These are phyloP conservation scores for Cinclus mexicanus DNA, from an alignment of 2,113 vertebrate species.

Conservation along the genomic window DNA sequence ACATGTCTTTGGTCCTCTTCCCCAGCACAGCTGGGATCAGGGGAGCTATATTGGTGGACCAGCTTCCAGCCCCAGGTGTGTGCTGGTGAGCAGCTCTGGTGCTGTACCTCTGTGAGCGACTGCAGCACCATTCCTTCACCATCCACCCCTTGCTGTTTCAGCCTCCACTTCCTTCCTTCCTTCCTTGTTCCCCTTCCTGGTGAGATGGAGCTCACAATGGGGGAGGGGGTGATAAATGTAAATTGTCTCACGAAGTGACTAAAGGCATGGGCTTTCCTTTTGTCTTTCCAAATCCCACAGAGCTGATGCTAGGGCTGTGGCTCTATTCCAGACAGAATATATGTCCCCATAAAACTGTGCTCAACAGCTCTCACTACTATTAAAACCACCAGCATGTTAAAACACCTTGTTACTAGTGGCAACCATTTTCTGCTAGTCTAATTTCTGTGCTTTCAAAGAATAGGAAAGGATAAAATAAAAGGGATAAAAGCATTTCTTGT, in stretches of 20 bases:
- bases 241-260: background rate
- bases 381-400: background rate
- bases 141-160: background rate
- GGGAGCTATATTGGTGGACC: background rate
- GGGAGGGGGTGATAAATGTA: background rate
- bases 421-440: constrained; percentile 37
- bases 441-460: background rate
- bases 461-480: background rate
- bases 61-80: background rate
- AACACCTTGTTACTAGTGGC: constrained; percentile 35
- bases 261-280: background rate
- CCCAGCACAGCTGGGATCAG: background rate
- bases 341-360: background rate
- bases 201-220: background rate
- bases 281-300: background rate
- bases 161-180: background rate
- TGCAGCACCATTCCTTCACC: background rate
- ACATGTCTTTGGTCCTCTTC: background rate
- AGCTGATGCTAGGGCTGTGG: background rate
- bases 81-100: background rate
- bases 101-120: background rate
- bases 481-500: background rate
- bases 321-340: background rate
- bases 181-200: background rate
- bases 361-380: background rate